Evolutionary conservation across 1,140 invertebrate species (phyloP).

Genomic region (Ceratina japonica): DNA sequence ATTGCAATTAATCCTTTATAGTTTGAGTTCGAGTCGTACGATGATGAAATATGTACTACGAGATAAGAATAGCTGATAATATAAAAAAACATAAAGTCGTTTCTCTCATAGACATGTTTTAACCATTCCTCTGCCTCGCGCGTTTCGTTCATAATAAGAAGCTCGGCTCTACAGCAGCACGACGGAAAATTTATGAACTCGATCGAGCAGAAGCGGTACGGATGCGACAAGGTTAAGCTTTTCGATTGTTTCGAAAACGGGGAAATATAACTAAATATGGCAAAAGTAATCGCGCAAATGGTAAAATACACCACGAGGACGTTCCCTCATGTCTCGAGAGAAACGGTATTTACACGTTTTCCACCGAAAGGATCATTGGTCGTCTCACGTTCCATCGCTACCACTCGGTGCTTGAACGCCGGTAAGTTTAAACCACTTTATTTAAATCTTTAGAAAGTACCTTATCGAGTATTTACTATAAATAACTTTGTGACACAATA

Average conservation of each 20-base stretch:
- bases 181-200: slow-evolving; percentile 33
- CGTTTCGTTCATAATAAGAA: slow-evolving; percentile 23
- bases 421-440: slow-evolving; percentile 62
- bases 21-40: slow-evolving; percentile 5
- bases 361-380: not conserved
- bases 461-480: not conserved
- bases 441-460: not conserved
- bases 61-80: slow-evolving; percentile 61
- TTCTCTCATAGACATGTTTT: slow-evolving; percentile 30
- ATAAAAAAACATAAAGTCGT: slow-evolving; percentile 12
- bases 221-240: slow-evolving; percentile 28
- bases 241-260: not conserved
- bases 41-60: slow-evolving; percentile 26
- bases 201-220: not conserved
- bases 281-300: slow-evolving; percentile 61
- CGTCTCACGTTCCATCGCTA: slow-evolving; percentile 59
- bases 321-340: slow-evolving; percentile 9
- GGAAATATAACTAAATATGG: slow-evolving; percentile 60
- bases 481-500: not conserved
- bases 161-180: not conserved
- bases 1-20: slow-evolving; percentile 4
- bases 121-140: slow-evolving; percentile 50
- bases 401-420: slow-evolving; percentile 51
- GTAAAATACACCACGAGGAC: slow-evolving; percentile 45
- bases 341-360: slow-evolving; percentile 4